phyloP scores from a whole-genome alignment of 2,888 invertebrate genomes.

The Hydriomena furcata region DNA sequence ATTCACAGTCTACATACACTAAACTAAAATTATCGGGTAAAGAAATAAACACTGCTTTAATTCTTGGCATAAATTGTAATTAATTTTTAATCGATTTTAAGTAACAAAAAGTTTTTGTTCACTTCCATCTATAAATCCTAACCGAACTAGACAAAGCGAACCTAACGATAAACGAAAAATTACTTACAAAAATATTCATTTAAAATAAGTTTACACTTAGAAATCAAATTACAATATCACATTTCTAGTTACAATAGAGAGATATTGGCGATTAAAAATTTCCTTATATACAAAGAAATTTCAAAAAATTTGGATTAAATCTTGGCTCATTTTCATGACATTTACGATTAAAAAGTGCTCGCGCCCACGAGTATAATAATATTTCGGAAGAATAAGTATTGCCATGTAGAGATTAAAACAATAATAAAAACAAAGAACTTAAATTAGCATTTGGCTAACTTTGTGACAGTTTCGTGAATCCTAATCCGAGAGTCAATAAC shows the following conservation, averaged over 20 bases:
- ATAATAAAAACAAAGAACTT: conserved; percentile 63
- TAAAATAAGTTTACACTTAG: conserved; percentile 78
- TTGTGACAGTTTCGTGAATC: conserved; percentile 63
- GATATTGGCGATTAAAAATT: conserved; percentile 74
- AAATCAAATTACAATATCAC: conserved; percentile 83
- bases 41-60: conserved; percentile 63
- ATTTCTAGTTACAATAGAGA: conserved; percentile 84
- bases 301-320: conserved; percentile 60
- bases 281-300: conserved; percentile 58
- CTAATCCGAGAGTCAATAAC: conserved; percentile 56
- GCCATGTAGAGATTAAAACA: conserved; percentile 63
- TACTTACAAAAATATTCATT: conserved; percentile 82
- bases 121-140: conserved; percentile 76
- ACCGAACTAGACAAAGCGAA: conserved; percentile 78
- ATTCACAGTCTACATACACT: no score
- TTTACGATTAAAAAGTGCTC: conserved; percentile 61
- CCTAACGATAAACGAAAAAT: conserved; percentile 71
- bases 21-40: neutral
- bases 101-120: conserved; percentile 79
- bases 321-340: conserved; percentile 67
- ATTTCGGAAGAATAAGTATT: conserved; percentile 79
- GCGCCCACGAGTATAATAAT: conserved; percentile 65
- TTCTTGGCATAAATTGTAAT: conserved; percentile 82
- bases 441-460: conserved; percentile 74
- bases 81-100: conserved; percentile 82